phyloP scores from a whole-genome alignment of 23 tunicate species.

The Styela plicata region DNA sequence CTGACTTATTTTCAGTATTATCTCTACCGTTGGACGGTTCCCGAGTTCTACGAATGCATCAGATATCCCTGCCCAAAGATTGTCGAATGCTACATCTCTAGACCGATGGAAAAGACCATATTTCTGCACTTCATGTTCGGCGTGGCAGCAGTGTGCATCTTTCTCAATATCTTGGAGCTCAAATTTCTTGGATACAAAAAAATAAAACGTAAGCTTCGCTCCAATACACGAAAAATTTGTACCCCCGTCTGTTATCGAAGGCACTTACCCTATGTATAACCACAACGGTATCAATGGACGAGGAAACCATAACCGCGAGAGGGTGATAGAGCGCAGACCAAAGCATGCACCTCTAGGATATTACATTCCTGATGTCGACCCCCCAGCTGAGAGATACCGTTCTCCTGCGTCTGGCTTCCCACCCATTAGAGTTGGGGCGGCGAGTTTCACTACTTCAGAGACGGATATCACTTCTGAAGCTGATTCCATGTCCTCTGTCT shows the following conservation, averaged over 20 bases:
- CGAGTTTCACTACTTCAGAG: slow-evolving; percentile 73
- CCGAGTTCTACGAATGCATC: slow-evolving; percentile 51
- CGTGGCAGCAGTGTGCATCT: slow-evolving; percentile 57
- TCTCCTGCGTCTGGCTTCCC: slow-evolving; percentile 84
- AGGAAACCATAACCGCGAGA: neutral
- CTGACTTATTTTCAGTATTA: slow-evolving; percentile 35
- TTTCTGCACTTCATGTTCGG: slow-evolving; percentile 90
- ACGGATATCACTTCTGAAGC: slow-evolving; percentile 63
- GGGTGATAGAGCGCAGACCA: slow-evolving; percentile 33
- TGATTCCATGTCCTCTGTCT: slow-evolving; percentile 2
- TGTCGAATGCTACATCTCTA: slow-evolving; percentile 83
- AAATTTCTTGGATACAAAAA: slow-evolving; percentile 43
- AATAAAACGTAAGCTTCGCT: slow-evolving; percentile 31
- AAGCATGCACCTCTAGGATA: slow-evolving; percentile 73
- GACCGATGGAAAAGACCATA: slow-evolving; percentile 87
- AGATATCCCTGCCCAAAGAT: slow-evolving; percentile 67
- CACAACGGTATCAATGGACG: neutral
- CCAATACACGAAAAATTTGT: slow-evolving; percentile 8
- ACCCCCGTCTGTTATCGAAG: slow-evolving; percentile 25
- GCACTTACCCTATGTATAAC: slow-evolving; percentile 32
- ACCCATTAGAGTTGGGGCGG: slow-evolving; percentile 61
- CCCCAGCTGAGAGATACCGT: slow-evolving; percentile 55
- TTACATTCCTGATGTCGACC: slow-evolving; percentile 84
- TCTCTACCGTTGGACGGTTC: slow-evolving; percentile 70
- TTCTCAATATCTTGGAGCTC: slow-evolving; percentile 63